These are phyloP conservation scores for Hecatera dysodea DNA, from an alignment of 2,888 invertebrate genomes.

Conservation along the genomic window DNA sequence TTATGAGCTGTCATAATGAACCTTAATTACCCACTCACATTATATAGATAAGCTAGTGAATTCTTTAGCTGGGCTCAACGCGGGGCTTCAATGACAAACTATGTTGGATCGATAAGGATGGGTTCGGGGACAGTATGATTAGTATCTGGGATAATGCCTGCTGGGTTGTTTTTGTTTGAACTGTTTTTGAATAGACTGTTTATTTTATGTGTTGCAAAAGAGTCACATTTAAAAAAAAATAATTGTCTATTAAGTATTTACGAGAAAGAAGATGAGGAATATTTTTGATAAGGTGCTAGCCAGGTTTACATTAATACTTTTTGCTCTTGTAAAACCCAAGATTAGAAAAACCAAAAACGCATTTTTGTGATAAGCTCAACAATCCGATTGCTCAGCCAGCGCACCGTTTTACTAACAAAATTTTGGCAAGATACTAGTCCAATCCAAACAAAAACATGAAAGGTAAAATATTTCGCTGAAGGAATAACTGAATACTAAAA, in stretches of 20 bases:
- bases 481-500: slow-evolving; percentile 48
- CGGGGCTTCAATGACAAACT: slow-evolving; percentile 33
- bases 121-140: slow-evolving; percentile 15
- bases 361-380: neutral
- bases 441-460: slow-evolving; percentile 5
- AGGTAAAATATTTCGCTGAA: slow-evolving; percentile 19
- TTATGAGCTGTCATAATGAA: slow-evolving; percentile 24
- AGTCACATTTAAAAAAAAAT: neutral
- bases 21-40: slow-evolving; percentile 24
- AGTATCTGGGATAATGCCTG: slow-evolving; percentile 27
- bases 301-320: no score
- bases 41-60: slow-evolving; percentile 22
- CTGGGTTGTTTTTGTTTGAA: slow-evolving; percentile 7
- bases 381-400: neutral
- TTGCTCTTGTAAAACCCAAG: no score
- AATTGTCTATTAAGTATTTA: no score
- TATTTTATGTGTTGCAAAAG: neutral
- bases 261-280: no score
- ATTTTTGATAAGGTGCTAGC: no score
- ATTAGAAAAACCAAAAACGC: neutral
- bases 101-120: slow-evolving; percentile 28
- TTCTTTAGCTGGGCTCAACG: slow-evolving; percentile 28
- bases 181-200: neutral
- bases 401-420: slow-evolving; percentile 1
- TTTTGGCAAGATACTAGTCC: neutral